A percentile compares a stretch with the other conserved stretches of the same genome.
phyloP scores from a whole-genome alignment of 2,113 vertebrate genomes.

The Xyliphius kryptos region DNA sequence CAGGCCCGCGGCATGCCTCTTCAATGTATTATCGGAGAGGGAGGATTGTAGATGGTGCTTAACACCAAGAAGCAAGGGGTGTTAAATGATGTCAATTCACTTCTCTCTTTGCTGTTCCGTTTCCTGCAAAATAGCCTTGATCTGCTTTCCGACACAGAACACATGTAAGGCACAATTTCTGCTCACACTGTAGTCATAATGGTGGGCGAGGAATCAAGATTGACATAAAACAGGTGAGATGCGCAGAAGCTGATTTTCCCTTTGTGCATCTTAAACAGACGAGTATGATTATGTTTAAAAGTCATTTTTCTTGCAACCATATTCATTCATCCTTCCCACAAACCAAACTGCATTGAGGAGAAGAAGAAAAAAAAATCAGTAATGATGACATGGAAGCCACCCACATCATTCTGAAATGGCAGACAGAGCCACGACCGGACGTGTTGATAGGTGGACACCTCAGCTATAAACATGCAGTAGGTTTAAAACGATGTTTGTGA shows the following conservation, averaged over 20 bases:
- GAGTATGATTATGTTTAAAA: no score
- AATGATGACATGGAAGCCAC: conserved; percentile 51
- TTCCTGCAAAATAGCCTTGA: neutral
- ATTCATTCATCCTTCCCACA: no score
- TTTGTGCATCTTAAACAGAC: neutral
- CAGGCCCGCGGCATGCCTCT: conserved; percentile 67
- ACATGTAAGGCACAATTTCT: conserved; percentile 99
- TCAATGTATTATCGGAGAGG: conserved; percentile 44
- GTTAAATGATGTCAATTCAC: no score
- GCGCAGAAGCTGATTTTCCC: conserved; percentile 50
- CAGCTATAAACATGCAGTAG: conserved; percentile 4
- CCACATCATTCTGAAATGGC: conserved; percentile 39
- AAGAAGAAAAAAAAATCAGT: neutral
- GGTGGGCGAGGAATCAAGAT: conserved; percentile 55
- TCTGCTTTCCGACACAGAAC: conserved; percentile 43
- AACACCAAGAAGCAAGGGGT: conserved; percentile 11
- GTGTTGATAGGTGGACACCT: neutral
- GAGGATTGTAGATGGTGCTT: neutral
- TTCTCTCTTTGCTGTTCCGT: no score
- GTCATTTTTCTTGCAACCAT: no score
- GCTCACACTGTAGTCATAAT: conserved; percentile 66
- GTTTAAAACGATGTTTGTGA: conserved; percentile 10
- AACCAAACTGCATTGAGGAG: neutral
- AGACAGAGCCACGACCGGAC: conserved; percentile 5
- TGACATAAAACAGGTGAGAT: conserved; percentile 61